Conservation (phyloP, 2,113 vertebrate genomes). For the Eudyptes chrysolophus region DNA sequence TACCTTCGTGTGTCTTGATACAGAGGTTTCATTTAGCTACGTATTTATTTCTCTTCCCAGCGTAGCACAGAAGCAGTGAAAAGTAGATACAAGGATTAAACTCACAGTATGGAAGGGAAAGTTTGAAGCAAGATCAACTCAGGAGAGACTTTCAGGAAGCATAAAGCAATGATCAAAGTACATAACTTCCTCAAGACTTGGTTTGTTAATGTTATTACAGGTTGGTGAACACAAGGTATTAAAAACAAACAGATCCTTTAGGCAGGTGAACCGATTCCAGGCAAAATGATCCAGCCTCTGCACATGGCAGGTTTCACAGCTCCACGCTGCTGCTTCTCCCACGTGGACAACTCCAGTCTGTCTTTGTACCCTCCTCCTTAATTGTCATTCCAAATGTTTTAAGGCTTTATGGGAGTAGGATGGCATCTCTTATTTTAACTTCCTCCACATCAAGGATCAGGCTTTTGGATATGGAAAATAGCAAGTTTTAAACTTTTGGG, state of each 20-base stretch:
- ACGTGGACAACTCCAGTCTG: fast-evolving
- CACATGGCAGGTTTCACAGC: not conserved
- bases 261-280: not conserved
- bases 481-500: not conserved
- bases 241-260: not conserved
- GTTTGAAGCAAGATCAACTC: not conserved
- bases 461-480: not conserved
- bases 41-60: not conserved
- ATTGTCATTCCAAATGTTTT: fast-evolving
- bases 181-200: not conserved
- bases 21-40: not conserved
- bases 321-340: not conserved
- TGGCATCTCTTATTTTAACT: not conserved
- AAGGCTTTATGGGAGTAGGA: not conserved
- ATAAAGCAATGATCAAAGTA: not conserved
- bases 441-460: not conserved
- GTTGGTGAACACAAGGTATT: not conserved
- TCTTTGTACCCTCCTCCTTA: not conserved
- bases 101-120: not conserved
- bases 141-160: not conserved
- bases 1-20: not conserved
- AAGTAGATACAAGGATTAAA: not conserved
- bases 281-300: not conserved
- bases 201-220: not conserved
- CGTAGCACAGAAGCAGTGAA: fast-evolving